Conservation (phyloP, 2,797 vertebrate genomes). For the Sphaeramia orbicularis region DNA sequence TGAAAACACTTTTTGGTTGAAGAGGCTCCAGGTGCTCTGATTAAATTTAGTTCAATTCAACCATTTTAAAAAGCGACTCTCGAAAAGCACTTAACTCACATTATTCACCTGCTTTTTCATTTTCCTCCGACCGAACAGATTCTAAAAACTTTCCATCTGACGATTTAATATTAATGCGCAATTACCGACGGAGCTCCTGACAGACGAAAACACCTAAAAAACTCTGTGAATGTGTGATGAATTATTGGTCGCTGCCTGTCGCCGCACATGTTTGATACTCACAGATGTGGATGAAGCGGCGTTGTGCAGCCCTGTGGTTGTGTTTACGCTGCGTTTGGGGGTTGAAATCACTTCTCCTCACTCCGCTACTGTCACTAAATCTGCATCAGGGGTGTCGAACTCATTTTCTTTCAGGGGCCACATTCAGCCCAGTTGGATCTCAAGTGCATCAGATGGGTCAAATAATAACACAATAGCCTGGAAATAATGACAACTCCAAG, state of each 20-base stretch:
- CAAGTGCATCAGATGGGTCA: too few relatives aligned
- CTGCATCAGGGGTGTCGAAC: too few relatives aligned
- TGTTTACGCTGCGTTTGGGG: constrained; percentile 1
- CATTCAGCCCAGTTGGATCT: too few relatives aligned
- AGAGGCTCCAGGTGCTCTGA: constrained; percentile 43
- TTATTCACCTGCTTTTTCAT: neutral
- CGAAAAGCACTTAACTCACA: neutral
- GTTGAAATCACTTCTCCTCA: neutral
- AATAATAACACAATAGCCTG: too few relatives aligned
- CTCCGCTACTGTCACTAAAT: neutral
- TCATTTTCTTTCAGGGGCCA: too few relatives aligned
- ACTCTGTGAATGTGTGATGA: neutral
- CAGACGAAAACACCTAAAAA: neutral
- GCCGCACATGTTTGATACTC: neutral
- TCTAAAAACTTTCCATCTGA: neutral
- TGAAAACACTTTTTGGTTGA: constrained; percentile 14
- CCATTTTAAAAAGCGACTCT: neutral
- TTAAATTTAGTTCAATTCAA: constrained; percentile 17
- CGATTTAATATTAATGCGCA: neutral
- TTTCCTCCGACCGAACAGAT: neutral
- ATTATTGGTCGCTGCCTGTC: neutral
- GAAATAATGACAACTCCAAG: too few relatives aligned
- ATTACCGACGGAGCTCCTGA: neutral
- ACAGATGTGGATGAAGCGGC: too few relatives aligned
- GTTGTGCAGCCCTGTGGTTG: neutral